Conservation (phyloP, 2,888 invertebrate genomes). For the Hybos culiciformis region DNA sequence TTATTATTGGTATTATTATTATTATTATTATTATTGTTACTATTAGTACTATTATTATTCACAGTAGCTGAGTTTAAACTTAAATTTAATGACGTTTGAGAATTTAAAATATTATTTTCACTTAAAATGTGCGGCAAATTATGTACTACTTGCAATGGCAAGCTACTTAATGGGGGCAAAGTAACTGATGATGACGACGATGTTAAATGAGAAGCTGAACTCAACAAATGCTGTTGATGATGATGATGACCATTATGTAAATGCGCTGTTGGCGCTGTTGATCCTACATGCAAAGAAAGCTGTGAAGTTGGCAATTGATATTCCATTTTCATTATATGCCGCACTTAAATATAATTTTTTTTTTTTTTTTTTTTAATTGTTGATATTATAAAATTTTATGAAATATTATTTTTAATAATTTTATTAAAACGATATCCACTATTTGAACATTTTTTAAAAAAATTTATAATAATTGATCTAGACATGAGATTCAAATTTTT, state of each 20-base stretch:
- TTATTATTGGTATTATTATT: slow-evolving; percentile 14
- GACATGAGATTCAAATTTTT: no score
- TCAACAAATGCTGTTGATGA: slow-evolving; percentile 26
- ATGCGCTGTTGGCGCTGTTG: slow-evolving; percentile 17
- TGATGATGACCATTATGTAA: slow-evolving; percentile 25
- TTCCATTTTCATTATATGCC: slow-evolving; percentile 33
- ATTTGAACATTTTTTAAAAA: no score
- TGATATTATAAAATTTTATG: background rate
- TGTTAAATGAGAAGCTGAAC: slow-evolving; percentile 26
- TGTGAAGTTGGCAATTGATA: slow-evolving; percentile 33
- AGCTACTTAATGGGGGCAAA: slow-evolving; percentile 29
- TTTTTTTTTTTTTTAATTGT: background rate
- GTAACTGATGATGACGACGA: slow-evolving; percentile 17
- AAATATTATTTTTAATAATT: background rate
- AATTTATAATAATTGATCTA: no score
- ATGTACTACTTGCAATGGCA: slow-evolving; percentile 34
- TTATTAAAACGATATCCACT: background rate
- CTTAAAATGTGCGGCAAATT: slow-evolving; percentile 31
- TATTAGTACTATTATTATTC: slow-evolving; percentile 9
- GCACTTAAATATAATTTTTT: background rate
- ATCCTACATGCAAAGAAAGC: slow-evolving; percentile 27
- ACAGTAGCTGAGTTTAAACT: no score
- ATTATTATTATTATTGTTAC: slow-evolving; percentile 3
- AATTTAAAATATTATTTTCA: slow-evolving; percentile 10
- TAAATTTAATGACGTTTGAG: slow-evolving; percentile 13